phyloP scores from a whole-genome alignment of 1,140 invertebrate genomes.

The Brachystomella parvula region DNA sequence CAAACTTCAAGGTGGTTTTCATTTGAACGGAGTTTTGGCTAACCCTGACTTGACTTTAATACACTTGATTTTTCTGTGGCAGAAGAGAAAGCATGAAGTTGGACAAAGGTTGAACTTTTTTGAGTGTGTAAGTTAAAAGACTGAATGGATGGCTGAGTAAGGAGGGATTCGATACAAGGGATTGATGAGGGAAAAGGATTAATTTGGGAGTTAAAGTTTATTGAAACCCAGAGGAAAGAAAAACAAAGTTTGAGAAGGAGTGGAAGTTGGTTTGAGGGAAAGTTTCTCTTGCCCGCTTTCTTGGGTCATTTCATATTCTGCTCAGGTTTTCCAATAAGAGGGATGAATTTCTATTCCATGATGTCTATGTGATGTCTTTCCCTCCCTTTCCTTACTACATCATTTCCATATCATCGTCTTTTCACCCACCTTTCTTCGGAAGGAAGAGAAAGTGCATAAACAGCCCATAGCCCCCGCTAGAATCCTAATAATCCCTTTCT shows the following conservation, averaged over 20 bases:
- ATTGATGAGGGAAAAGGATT: not conserved
- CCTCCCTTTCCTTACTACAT: conserved; percentile 11
- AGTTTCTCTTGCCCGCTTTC: conserved; percentile 2
- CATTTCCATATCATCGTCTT: conserved; percentile 13
- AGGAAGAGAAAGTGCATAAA: conserved; percentile 2
- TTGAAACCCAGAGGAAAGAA: not conserved
- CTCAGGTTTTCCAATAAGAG: conserved; percentile 27
- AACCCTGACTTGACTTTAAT: too few species aligned
- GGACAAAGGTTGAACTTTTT: too few species aligned
- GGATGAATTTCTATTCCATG: conserved; percentile 29
- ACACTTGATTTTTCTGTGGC: too few species aligned
- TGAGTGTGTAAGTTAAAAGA: too few species aligned
- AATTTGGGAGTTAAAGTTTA: not conserved
- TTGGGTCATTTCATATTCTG: conserved; percentile 18
- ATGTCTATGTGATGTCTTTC: conserved; percentile 16
- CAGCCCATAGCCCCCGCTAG: not conserved
- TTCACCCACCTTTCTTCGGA: not conserved
- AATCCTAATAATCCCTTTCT: not conserved
- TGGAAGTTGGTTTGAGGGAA: not conserved
- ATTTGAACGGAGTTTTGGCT: too few species aligned
- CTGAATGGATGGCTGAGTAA: not conserved
- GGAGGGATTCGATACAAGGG: not conserved
- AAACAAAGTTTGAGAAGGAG: conserved; percentile 12
- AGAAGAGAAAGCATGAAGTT: too few species aligned
- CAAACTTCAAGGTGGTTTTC: too few species aligned